Percentiles rank a stretch among this genome's conserved stretches.
phyloP scores from a whole-genome alignment of 2,113 vertebrate species.

The Engraulis encrasicolus region DNA sequence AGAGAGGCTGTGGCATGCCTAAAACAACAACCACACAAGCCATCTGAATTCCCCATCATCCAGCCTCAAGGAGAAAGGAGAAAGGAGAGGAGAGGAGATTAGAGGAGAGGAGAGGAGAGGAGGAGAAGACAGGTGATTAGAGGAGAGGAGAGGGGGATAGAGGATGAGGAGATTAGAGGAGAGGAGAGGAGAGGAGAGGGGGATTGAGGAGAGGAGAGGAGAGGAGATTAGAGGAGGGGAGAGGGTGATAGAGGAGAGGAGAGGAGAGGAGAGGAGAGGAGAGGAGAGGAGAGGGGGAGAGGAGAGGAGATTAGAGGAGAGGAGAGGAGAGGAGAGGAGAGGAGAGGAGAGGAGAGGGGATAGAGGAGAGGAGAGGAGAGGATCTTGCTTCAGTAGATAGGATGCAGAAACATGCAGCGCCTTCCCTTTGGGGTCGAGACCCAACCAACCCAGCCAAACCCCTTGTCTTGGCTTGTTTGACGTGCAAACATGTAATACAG shows the following conservation, averaged over 20 bases:
- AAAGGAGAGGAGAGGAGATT: constrained; percentile 27
- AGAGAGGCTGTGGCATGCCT: constrained; percentile 13
- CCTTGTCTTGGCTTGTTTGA: neutral
- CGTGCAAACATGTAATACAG: neutral
- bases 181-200: constrained; percentile 28
- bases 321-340: constrained; percentile 24
- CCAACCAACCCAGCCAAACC: too few relatives aligned
- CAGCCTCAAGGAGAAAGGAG: constrained; percentile 19
- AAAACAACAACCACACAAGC: constrained; percentile 44
- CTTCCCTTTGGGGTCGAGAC: neutral
- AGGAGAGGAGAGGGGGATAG: constrained; percentile 32
- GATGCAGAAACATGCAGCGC: neutral
- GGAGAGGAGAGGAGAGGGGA: constrained; percentile 24
- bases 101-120: constrained; percentile 24
- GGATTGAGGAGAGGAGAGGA: constrained; percentile 31
- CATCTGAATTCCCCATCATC: constrained; percentile 46
- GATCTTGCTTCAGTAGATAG: neutral
- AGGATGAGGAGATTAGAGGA: neutral
- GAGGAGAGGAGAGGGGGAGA: neutral
- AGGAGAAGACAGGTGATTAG: too few relatives aligned
- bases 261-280: constrained; percentile 24
- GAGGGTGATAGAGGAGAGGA: constrained; percentile 39
- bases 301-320: too few relatives aligned
- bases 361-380: constrained; percentile 26
- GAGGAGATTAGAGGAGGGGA: too few relatives aligned